Evolutionary conservation across 2,888 invertebrate genomes (phyloP).

Genomic region (Amiota minor): DNA sequence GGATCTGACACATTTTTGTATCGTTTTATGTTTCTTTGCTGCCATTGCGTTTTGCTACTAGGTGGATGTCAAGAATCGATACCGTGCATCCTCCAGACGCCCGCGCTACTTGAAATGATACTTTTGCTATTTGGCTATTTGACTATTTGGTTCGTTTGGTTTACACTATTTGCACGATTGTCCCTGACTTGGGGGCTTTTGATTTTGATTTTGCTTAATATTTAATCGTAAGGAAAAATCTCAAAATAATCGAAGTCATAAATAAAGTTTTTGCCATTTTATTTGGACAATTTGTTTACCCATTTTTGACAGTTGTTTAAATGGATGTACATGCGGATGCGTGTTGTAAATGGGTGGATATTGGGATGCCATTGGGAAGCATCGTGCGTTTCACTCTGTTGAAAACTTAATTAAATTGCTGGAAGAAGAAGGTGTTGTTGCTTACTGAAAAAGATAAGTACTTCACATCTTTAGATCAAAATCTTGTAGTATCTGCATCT

Average conservation of each 20-base stretch:
- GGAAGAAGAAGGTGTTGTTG: neutral
- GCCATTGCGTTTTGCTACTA: conserved; percentile 17
- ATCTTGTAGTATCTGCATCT: too few relatives aligned
- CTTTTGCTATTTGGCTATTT: conserved; percentile 23
- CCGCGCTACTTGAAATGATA: conserved; percentile 9
- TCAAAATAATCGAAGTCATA: conserved; percentile 44
- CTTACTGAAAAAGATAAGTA: neutral
- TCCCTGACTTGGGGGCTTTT: conserved; percentile 39
- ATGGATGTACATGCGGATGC: neutral
- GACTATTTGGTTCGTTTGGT: conserved; percentile 48
- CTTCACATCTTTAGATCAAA: too few relatives aligned
- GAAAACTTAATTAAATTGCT: conserved; percentile 9
- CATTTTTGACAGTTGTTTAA: conserved; percentile 60
- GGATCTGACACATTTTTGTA: conserved; percentile 52
- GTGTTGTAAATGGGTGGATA: neutral
- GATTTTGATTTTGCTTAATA: conserved; percentile 13
- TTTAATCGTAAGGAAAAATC: conserved; percentile 15
- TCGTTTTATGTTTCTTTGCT: neutral
- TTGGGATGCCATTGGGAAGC: neutral
- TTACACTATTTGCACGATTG: conserved; percentile 48
- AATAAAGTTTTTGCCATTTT: conserved; percentile 57
- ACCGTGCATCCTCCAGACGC: neutral
- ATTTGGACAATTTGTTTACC: conserved; percentile 68
- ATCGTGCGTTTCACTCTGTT: neutral
- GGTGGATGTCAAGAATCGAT: conserved; percentile 8